Base-by-base conservation (phyloP, 1,140 invertebrate genomes). In the Bombus confusus region DNA sequence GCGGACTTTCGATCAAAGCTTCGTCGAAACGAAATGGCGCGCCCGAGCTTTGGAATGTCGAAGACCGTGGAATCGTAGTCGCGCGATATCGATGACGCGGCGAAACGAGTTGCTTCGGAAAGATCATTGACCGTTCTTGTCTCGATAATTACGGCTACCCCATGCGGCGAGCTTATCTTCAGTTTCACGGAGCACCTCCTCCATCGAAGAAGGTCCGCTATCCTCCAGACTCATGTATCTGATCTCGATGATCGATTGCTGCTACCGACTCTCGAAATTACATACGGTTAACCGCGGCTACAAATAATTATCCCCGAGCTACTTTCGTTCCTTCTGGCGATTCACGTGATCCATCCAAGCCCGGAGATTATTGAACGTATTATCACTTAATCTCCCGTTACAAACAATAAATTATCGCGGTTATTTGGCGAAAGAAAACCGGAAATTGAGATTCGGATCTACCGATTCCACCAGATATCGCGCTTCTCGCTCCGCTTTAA, bases 141-240 rank as follows among this genome's bases (percentile, higher is more conserved):
- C 90, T 87, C 82, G 90, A 89, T 92, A 93, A 93, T 93, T 92
- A 93, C 88, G 86, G 87, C 57, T 89, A 90, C 91, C 92, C 87
- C 92, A 91, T 91, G 92, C 87, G 76, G 92, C 81, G 92, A 89
- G 85, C 84, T 87, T 92, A 92, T 91, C 92, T 91, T 88, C 89
- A 84, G 90, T 80, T 83, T 90, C 87, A 86, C 85, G 80, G 85
- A 75, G 12, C 80, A 68, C 85, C 47, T 81, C 57, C 74, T 81
- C 81, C 74, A 80, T 83, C 83, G 43, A 75, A 77, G 80, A 80
- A 75, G 66, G 71, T 64, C 75, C 87, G 76, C 72, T 87, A 89
- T 83, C 88, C 83, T 82, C 79, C 69, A 43, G 74, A 78, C 82
- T 72, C 62, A 34, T 86, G 66, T 91, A 86, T 88, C 90, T 88